Conservation (phyloP, 2,888 invertebrate genomes). For the Melinaea menophilus region DNA sequence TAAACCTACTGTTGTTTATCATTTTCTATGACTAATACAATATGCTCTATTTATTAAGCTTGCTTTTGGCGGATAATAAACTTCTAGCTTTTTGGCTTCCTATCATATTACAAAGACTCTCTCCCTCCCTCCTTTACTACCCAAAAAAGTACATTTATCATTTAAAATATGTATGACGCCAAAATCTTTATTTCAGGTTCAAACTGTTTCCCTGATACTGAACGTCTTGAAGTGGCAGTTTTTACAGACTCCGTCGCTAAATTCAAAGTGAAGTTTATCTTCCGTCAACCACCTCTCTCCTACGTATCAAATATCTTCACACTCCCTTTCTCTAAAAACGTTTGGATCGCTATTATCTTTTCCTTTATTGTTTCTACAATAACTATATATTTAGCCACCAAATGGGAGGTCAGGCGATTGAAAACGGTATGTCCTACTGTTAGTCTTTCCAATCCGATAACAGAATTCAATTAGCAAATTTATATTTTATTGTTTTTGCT, state of each 20-base stretch:
- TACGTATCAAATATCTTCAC: conserved; percentile 81
- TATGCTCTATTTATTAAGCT: no score
- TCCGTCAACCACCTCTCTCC: conserved; percentile 81
- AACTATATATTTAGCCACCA: conserved; percentile 57
- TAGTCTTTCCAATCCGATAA: no score
- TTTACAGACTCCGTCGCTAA: conserved; percentile 69
- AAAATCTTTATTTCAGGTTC: conserved; percentile 44
- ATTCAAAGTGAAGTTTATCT: conserved; percentile 73
- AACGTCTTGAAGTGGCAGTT: conserved; percentile 55
- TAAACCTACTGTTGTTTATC: no score
- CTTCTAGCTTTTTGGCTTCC: no score
- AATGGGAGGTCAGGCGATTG: conserved; percentile 46
- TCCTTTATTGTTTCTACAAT: conserved; percentile 55
- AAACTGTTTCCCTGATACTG: conserved; percentile 44
- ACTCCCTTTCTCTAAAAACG: conserved; percentile 78
- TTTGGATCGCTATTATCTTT: conserved; percentile 77
- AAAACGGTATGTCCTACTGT: conserved; percentile 36
- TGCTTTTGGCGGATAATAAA: no score
- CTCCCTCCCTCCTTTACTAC: no score
- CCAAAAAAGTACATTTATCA: no score
- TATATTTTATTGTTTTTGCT: not conserved
- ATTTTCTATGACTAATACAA: no score
- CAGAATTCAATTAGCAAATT: not conserved
- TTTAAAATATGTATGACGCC: no score
- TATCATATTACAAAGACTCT: no score